Evolutionary conservation across 1,140 invertebrate genomes (phyloP), one percentile per base, ranked within the genome.

Genomic region (Babylonia areolata): DNA sequence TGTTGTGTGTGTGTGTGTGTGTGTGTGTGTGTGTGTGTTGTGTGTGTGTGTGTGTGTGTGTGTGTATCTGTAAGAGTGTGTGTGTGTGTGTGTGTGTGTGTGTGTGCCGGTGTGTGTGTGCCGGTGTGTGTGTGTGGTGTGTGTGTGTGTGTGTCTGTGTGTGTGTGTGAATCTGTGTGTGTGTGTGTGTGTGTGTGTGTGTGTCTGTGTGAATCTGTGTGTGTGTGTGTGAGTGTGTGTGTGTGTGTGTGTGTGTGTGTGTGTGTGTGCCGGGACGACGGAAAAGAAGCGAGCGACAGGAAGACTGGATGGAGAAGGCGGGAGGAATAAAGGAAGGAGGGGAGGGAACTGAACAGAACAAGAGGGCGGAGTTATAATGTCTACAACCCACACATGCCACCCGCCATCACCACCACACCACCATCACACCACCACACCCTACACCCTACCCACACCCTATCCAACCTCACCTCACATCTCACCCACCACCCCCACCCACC

Each of bases 1-100:
- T 51, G 33, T 64, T n/a, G n/a, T n/a, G 54, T 51, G 81, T 54
- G 54, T 51, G 75, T 77, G 71, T 46, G 83, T 42, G 35, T 75
- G 42, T n/a, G 58, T 64, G 58, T n/a, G 58, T 64, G 58, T n/a
- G 58, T 1, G 58, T n/a, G 6, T 64, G 28, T 23, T 5, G 15
- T n/a, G 58, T 1, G 9, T 12, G n/a, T 6, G 31, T 2, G 35
- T 0, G 58, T 12, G 31, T 3, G 15, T 64, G 69, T 51, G 81
- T 83, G 31, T 64, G 69, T 51, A 23, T 64, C 37, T 51, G 81
- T 35, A 37, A 15, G 28, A 31, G 39, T 64, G 42, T 51, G 37
- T n/a, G 69, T 58, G 51, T 64, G 39, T 58, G 42, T 64, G 46
- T 64, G 35, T 37, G 69, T 37, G 51, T 33, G 37, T 37, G 33